These are phyloP conservation scores for Thalassaphorura encarpata DNA, from an alignment of 1,140 invertebrate genomes.

Conservation along the genomic window DNA sequence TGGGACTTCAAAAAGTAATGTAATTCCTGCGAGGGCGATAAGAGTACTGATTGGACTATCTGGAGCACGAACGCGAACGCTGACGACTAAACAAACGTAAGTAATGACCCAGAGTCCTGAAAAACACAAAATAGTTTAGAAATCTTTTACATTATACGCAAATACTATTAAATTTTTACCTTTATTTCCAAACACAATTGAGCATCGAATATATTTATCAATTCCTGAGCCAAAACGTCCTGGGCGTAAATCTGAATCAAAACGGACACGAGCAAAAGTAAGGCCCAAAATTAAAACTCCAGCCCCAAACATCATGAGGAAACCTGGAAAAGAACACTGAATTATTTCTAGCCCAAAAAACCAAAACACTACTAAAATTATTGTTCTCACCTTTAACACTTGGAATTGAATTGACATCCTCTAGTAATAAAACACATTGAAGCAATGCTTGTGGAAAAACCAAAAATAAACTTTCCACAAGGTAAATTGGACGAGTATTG, in stretches of 20 bases:
- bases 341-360: too few species aligned
- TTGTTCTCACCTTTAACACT: conserved; percentile 7
- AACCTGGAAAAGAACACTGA: conserved; percentile 3
- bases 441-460: conserved; percentile 21
- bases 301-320: conserved; percentile 14
- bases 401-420: conserved; percentile 17
- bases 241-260: conserved; percentile 9
- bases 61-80: conserved; percentile 1
- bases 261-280: conserved; percentile 24
- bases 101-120: conserved; percentile 21
- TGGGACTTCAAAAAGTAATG: conserved; percentile 17
- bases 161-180: too few species aligned
- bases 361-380: too few species aligned
- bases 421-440: conserved; percentile 18
- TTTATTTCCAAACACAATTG: conserved; percentile 22
- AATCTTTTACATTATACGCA: too few species aligned
- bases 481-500: conserved; percentile 14
- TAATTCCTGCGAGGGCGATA: neutral
- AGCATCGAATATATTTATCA: conserved; percentile 18
- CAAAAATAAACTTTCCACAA: conserved; percentile 22
- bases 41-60: neutral
- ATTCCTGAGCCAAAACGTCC: conserved; percentile 22
- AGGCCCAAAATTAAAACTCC: conserved; percentile 8
- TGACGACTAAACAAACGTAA: neutral
- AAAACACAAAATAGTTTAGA: conserved; percentile 11